Conservation (phyloP, 2,888 invertebrate genomes). For the Xylocampa areola region DNA sequence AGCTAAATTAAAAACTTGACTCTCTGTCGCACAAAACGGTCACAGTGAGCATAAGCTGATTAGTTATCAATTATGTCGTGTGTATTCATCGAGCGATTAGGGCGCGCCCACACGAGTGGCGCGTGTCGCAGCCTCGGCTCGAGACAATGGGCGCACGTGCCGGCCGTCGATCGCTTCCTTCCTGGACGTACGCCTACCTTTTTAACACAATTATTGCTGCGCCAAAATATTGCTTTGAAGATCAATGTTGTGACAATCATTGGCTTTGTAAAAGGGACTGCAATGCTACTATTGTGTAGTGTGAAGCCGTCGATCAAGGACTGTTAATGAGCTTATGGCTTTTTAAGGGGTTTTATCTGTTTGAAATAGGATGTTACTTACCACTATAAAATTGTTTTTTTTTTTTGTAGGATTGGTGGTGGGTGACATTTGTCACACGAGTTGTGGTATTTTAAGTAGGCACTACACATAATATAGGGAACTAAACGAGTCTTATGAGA, state of each 20-base stretch:
- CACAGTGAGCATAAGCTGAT: constrained; percentile 61
- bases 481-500: no score
- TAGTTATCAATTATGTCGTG: constrained; percentile 65
- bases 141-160: constrained; percentile 53
- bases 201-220: constrained; percentile 70
- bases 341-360: constrained; percentile 6
- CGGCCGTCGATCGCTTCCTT: constrained; percentile 65
- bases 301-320: constrained; percentile 22
- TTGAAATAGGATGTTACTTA: background rate
- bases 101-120: constrained; percentile 28
- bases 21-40: constrained; percentile 11
- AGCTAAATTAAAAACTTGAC: constrained; percentile 2
- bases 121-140: constrained; percentile 26
- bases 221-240: constrained; percentile 45
- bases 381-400: no score
- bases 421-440: no score
- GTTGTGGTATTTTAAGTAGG: no score
- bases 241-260: constrained; percentile 64
- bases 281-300: constrained; percentile 25
- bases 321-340: constrained; percentile 29
- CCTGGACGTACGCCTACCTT: constrained; percentile 67
- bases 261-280: constrained; percentile 25
- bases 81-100: constrained; percentile 23
- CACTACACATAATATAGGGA: no score
- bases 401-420: no score